A percentile compares a stretch with the other conserved stretches of the same genome.
Evolutionary conservation across 2,888 invertebrate species (phyloP).

Genomic region (Lasioglossum marginatum): DNA sequence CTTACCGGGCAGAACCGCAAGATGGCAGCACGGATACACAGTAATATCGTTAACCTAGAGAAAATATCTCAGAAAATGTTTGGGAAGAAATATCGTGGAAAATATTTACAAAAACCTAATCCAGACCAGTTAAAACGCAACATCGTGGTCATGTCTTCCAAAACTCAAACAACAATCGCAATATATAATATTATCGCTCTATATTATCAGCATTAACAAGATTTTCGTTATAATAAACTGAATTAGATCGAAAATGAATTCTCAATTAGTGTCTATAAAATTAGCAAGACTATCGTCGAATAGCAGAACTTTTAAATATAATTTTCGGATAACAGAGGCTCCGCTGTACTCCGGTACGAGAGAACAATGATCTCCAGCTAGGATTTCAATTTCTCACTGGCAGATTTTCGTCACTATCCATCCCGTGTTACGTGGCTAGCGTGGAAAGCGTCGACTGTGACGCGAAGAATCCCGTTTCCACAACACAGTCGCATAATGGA

Average conservation of each 20-base stretch:
- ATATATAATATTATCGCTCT: too few species aligned
- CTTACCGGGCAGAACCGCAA: too few species aligned
- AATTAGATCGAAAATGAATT: not conserved
- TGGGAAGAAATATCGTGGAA: too few species aligned
- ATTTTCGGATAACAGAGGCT: not conserved
- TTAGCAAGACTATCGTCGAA: not conserved
- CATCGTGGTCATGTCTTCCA: too few species aligned
- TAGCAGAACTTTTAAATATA: not conserved
- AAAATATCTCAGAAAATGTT: too few species aligned
- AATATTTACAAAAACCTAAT: too few species aligned
- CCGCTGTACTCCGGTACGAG: not conserved
- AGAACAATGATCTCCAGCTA: not conserved
- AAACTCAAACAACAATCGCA: too few species aligned
- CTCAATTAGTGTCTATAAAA: not conserved
- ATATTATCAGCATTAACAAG: too few species aligned
- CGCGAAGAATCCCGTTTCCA: slow-evolving; percentile 39
- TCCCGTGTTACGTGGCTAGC: slow-evolving; percentile 26
- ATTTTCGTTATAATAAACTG: not conserved
- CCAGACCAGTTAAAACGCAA: too few species aligned
- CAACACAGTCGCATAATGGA: slow-evolving; percentile 44
- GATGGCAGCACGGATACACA: too few species aligned
- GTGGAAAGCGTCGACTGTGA: slow-evolving; percentile 43
- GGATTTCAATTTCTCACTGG: not conserved
- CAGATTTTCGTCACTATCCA: slow-evolving; percentile 1
- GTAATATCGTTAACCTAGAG: too few species aligned